These are phyloP conservation scores for Dolomedes plantarius DNA, from an alignment of 2,888 invertebrate species.

Conservation along the genomic window DNA sequence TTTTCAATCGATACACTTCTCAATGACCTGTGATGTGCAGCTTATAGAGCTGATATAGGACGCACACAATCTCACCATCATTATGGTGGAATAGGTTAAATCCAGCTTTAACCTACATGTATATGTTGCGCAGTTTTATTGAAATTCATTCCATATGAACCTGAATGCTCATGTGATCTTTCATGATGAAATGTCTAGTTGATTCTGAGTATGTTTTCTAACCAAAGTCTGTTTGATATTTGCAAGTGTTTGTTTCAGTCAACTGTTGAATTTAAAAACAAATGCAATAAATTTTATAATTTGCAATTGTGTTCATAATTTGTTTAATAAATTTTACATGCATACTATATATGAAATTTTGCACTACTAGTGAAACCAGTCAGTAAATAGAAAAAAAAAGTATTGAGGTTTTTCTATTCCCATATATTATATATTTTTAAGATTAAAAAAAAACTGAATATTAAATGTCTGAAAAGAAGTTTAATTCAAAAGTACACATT, in stretches of 20 bases:
- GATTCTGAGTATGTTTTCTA: not conserved
- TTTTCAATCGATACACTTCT: too few relatives aligned
- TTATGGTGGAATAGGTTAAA: not conserved
- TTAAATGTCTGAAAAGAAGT: too few relatives aligned
- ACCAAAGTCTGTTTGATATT: constrained; percentile 11
- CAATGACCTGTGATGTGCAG: constrained; percentile 13
- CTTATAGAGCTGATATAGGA: not conserved
- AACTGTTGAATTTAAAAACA: constrained; percentile 4
- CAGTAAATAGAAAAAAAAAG: too few relatives aligned
- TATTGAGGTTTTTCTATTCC: too few relatives aligned
- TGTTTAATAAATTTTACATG: too few relatives aligned
- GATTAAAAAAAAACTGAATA: too few relatives aligned
- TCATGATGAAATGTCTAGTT: not conserved
- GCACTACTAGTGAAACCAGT: too few relatives aligned
- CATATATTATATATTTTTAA: too few relatives aligned
- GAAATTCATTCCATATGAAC: not conserved
- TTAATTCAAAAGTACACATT: too few relatives aligned
- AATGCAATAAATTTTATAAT: constrained; percentile 14
- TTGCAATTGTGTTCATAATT: not conserved
- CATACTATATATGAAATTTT: too few relatives aligned
- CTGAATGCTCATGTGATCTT: constrained; percentile 13
- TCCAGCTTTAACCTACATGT: not conserved
- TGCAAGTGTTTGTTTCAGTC: not conserved
- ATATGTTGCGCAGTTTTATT: constrained; percentile 7
- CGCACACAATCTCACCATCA: not conserved